Evolutionary conservation across 2,888 invertebrate species (phyloP).

Genomic region (Arrhopalites spinosus): DNA sequence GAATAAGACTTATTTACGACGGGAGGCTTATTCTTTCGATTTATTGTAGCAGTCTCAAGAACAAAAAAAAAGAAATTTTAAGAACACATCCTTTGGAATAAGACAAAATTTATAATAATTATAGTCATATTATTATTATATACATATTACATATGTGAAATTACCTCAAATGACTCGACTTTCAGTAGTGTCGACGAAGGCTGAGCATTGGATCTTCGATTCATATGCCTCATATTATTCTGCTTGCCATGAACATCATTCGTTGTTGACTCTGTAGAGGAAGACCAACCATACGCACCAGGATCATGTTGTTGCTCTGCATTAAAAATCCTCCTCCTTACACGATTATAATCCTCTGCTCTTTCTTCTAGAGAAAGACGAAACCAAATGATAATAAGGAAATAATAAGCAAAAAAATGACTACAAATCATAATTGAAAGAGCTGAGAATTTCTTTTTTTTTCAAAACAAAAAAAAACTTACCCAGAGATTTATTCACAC

Average conservation of each 20-base stretch:
- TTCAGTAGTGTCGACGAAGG: conserved; percentile 60
- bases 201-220: conserved; percentile 29
- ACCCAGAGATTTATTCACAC: conserved; percentile 68
- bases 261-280: conserved; percentile 44
- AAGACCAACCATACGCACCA: conserved; percentile 38
- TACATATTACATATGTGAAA: too few species aligned
- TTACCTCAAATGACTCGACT: conserved; percentile 64
- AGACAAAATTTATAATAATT: too few species aligned
- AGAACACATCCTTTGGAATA: too few species aligned
- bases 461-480: background rate
- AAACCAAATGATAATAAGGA: background rate
- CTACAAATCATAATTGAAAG: too few species aligned
- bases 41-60: conserved; percentile 57
- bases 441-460: background rate
- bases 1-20: conserved; percentile 83
- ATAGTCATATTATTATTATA: too few species aligned
- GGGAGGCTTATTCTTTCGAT: conserved; percentile 55
- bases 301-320: conserved; percentile 58
- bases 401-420: too few species aligned
- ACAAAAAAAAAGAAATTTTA: too few species aligned
- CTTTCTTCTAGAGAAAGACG: conserved; percentile 79
- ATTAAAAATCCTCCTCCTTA: conserved; percentile 83
- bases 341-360: conserved; percentile 86
- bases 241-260: conserved; percentile 26
- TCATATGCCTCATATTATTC: conserved; percentile 19